Evolutionary conservation across 2,888 invertebrate species (phyloP).

Genomic region (Chydorus sphaericus): DNA sequence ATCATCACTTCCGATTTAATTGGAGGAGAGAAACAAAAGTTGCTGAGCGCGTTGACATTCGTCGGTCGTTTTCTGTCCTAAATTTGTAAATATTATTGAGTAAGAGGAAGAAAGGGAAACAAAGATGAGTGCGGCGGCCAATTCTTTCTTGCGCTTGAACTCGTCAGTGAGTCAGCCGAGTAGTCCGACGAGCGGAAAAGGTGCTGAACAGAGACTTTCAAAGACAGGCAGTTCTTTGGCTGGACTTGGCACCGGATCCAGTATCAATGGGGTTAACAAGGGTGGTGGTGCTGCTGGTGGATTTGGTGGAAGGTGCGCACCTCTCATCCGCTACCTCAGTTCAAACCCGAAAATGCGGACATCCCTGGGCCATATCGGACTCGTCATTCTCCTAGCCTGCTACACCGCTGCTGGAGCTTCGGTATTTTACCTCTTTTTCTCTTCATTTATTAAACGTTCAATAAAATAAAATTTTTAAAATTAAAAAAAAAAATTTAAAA

Average conservation of each 20-base stretch:
- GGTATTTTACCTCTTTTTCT: conserved; percentile 37
- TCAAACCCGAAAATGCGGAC: conserved; percentile 19
- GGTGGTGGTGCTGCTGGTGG: not conserved
- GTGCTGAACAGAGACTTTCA: conserved; percentile 1
- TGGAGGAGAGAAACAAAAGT: too few species aligned
- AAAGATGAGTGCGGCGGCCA: not conserved
- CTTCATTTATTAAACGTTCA: too few species aligned
- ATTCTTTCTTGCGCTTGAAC: conserved; percentile 12
- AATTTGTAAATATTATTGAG: too few species aligned
- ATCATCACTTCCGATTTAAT: too few species aligned
- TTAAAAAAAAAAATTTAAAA: conserved; percentile 11
- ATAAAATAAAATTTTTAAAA: conserved; percentile 9
- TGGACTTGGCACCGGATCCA: not conserved
- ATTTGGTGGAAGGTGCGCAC: not conserved
- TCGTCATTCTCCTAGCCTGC: conserved; percentile 56
- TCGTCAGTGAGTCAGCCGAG: conserved; percentile 12
- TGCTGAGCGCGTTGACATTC: too few species aligned
- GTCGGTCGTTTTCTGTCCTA: too few species aligned
- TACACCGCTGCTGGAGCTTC: conserved; percentile 66
- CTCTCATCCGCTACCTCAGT: conserved; percentile 7
- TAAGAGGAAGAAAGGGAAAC: not conserved
- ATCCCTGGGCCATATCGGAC: conserved; percentile 49
- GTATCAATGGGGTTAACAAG: not conserved
- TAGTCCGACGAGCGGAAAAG: conserved; percentile 6
- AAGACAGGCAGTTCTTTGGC: not conserved